These are phyloP conservation scores for Sinella curviseta DNA, from an alignment of 1,140 invertebrate species.

Conservation along the genomic window DNA sequence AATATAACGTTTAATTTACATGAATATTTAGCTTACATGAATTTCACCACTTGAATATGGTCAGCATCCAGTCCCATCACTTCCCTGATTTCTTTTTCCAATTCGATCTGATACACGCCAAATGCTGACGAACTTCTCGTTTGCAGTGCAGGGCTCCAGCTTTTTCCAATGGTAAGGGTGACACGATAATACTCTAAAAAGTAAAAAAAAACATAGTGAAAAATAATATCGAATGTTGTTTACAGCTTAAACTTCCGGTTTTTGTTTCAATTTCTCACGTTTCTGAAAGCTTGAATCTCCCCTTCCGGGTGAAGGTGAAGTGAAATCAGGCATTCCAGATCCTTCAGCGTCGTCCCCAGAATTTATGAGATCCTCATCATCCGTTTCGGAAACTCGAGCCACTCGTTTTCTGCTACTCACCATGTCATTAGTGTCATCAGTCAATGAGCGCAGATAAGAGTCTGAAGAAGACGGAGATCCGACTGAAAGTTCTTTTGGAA, in stretches of 20 bases:
- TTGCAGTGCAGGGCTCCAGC: slow-evolving; percentile 44
- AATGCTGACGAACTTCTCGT: slow-evolving; percentile 28
- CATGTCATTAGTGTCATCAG: background rate
- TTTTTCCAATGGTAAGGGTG: slow-evolving; percentile 43
- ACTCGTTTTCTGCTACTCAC: background rate
- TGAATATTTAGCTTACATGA: slow-evolving; percentile 37
- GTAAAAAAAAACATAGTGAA: slow-evolving; percentile 18
- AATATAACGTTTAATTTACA: background rate
- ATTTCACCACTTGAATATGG: slow-evolving; percentile 40
- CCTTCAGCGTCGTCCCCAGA: slow-evolving; percentile 32
- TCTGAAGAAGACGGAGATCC: background rate
- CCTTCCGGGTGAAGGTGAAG: background rate
- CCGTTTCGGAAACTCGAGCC: slow-evolving; percentile 32
- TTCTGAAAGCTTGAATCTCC: slow-evolving; percentile 14
- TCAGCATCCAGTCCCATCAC: slow-evolving; percentile 34
- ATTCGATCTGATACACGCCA: slow-evolving; percentile 36
- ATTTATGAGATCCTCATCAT: slow-evolving; percentile 44
- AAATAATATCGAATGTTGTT: background rate
- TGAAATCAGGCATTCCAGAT: slow-evolving; percentile 17
- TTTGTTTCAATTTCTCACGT: background rate
- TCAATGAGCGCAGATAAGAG: background rate
- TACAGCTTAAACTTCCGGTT: background rate
- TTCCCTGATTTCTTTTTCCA: slow-evolving; percentile 29
- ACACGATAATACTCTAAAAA: slow-evolving; percentile 42
- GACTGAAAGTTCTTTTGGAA: background rate